Conservation (phyloP, 1,140 invertebrate genomes). For the Spodoptera litura region DNA sequence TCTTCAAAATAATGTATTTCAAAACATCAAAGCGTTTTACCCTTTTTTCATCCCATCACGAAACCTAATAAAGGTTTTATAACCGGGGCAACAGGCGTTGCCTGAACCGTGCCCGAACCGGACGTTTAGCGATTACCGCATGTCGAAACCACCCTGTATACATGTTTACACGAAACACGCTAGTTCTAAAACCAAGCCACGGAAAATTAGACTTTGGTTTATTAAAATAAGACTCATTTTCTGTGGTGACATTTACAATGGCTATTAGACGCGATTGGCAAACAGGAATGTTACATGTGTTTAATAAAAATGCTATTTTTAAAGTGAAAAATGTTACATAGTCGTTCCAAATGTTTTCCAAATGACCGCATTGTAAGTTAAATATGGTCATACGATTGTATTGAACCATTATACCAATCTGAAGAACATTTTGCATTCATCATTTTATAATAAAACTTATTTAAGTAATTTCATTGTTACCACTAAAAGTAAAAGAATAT, state of each 20-base stretch:
- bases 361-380: not conserved
- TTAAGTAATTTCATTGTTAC: no score
- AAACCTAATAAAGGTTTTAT: constrained; percentile 56
- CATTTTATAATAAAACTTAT: no score
- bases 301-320: constrained; percentile 20
- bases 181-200: constrained; percentile 5
- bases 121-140: constrained; percentile 56
- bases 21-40: constrained; percentile 42
- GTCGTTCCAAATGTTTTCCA: not conserved
- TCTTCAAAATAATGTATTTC: constrained; percentile 20
- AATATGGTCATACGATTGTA: not conserved
- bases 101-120: constrained; percentile 43
- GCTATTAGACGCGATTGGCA: constrained; percentile 28
- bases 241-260: not conserved
- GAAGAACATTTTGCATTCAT: no score
- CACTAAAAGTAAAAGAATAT: no score
- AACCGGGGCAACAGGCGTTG: constrained; percentile 51
- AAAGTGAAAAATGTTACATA: not conserved
- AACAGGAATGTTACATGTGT: constrained; percentile 27
- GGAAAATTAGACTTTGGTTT: constrained; percentile 3
- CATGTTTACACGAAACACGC: constrained; percentile 53
- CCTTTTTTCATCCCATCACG: constrained; percentile 29
- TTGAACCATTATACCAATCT: no score
- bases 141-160: constrained; percentile 54
- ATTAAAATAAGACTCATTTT: not conserved